Percentiles rank a stretch among this genome's conserved stretches.
Evolutionary conservation across 2,797 vertebrate genomes (phyloP).

Genomic region (Danio aesculapii): DNA sequence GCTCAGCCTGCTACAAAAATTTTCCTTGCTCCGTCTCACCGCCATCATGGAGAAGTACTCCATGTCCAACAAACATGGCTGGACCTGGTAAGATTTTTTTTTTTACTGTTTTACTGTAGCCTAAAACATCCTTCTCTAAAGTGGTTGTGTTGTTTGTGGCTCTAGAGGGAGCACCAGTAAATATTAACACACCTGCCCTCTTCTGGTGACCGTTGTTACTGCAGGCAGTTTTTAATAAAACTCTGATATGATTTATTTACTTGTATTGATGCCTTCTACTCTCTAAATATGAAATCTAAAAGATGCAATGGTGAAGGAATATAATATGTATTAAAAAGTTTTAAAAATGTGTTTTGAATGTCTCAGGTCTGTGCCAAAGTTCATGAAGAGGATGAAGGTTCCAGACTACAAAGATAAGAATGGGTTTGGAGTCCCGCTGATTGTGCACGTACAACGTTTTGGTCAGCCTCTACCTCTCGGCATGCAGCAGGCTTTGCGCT

Average conservation of each 20-base stretch:
- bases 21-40: slow-evolving; percentile 94
- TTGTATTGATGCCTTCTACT: neutral
- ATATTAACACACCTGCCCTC: neutral
- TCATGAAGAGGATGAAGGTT: slow-evolving; percentile 98
- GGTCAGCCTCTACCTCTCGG: slow-evolving; percentile 95
- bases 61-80: slow-evolving; percentile 96
- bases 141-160: neutral
- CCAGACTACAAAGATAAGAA: slow-evolving; percentile 98
- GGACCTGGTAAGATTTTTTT: slow-evolving; percentile 88
- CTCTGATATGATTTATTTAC: neutral
- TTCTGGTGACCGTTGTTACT: slow-evolving; percentile 17
- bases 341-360: slow-evolving; percentile 37
- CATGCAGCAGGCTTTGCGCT: slow-evolving; percentile 93
- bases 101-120: neutral
- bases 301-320: neutral
- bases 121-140: neutral
- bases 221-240: neutral
- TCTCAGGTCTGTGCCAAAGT: slow-evolving; percentile 95
- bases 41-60: slow-evolving; percentile 98
- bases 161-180: neutral
- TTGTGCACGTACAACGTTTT: slow-evolving; percentile 94
- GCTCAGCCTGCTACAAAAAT: slow-evolving; percentile 93
- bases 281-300: neutral
- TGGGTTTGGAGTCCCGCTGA: slow-evolving; percentile 95
- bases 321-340: neutral